A percentile compares a stretch with the other conserved stretches of the same genome.
Evolutionary conservation across 2,113 vertebrate species (phyloP).

Genomic region (Delphinus delphis): DNA sequence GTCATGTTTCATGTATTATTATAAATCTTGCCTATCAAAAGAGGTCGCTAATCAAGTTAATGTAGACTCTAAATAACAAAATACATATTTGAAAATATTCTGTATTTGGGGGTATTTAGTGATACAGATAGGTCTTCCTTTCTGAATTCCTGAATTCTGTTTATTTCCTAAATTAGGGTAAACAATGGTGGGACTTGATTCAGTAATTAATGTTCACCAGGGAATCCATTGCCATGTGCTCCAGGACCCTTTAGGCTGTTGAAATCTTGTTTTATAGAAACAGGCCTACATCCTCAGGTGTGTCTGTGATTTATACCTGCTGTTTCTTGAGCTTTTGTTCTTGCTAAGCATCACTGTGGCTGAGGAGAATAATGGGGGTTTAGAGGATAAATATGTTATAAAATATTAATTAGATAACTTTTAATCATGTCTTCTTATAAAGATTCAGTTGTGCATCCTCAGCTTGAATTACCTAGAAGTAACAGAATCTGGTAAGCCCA

Average conservation of each 20-base stretch:
- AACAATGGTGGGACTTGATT: background rate
- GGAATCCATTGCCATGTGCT: background rate
- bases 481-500: background rate
- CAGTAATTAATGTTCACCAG: background rate
- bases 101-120: background rate
- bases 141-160: background rate
- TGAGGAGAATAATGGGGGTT: background rate
- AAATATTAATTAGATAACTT: background rate
- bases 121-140: background rate
- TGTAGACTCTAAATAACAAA: background rate
- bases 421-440: background rate
- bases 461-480: background rate
- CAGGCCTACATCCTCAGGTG: background rate
- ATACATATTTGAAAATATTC: constrained; percentile 15
- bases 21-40: background rate
- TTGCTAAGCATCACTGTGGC: background rate
- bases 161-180: background rate
- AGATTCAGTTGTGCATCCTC: background rate
- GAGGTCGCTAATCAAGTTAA: background rate
- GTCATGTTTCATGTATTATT: background rate
- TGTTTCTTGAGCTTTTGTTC: background rate
- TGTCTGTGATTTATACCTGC: background rate
- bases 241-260: background rate
- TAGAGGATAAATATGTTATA: background rate
- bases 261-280: background rate